Evolutionary conservation across 2,113 vertebrate genomes (phyloP).

Genomic region (Sinocyclocheilus anophthalmus): DNA sequence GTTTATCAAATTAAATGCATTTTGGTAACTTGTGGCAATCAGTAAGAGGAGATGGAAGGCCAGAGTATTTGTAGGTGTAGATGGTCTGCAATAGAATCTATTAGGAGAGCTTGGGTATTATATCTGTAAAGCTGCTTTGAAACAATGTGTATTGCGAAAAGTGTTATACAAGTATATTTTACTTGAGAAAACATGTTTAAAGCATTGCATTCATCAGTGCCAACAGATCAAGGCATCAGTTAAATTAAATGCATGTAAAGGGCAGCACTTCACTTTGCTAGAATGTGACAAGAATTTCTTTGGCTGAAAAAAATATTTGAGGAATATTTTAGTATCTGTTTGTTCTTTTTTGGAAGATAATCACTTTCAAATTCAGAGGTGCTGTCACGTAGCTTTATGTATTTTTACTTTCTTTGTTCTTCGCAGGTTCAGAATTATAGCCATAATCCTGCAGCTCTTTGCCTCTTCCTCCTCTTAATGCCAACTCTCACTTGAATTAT

Average conservation of each 20-base stretch:
- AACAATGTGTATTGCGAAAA: neutral
- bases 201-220: neutral
- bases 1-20: constrained; percentile 53
- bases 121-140: neutral
- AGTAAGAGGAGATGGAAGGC: constrained; percentile 44
- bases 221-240: neutral
- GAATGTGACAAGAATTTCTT: too few relatives aligned
- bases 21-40: constrained; percentile 56
- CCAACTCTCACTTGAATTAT: constrained; percentile 80
- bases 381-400: neutral
- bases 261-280: constrained; percentile 16
- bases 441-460: constrained; percentile 31
- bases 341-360: neutral
- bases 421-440: neutral
- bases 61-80: constrained; percentile 42
- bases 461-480: constrained; percentile 55
- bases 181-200: neutral
- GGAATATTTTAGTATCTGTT: neutral
- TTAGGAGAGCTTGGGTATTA: neutral
- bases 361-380: neutral
- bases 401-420: neutral
- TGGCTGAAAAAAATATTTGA: neutral
- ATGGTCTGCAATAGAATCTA: neutral
- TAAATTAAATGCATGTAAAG: neutral
- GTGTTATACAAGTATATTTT: neutral